These are phyloP conservation scores for Cyprinella venusta DNA, from an alignment of 2,797 vertebrate species.

Conservation along the genomic window DNA sequence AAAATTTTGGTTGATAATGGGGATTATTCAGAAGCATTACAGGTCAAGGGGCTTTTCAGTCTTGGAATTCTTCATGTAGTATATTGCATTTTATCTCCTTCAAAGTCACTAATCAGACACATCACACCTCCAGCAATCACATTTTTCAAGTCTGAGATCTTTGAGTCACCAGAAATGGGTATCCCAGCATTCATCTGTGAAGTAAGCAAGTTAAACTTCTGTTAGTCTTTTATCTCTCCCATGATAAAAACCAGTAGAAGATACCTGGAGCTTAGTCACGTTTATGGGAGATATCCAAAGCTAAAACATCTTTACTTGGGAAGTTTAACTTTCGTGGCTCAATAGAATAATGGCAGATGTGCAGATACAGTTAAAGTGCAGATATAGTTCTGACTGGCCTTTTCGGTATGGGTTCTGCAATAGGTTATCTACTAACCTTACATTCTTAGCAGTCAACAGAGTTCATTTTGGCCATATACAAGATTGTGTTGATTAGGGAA, in stretches of 20 bases:
- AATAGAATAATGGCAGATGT: conserved; percentile 24
- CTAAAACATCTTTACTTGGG: conserved; percentile 28
- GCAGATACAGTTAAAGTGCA: conserved; percentile 44
- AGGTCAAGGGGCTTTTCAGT: background rate
- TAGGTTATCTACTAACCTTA: background rate
- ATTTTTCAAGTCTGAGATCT: conserved; percentile 18
- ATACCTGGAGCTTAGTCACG: background rate
- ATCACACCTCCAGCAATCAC: conserved; percentile 8
- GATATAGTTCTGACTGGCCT: conserved; percentile 19
- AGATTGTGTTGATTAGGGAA: conserved; percentile 12
- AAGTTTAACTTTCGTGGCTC: conserved; percentile 44
- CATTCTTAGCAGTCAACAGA: conserved; percentile 12
- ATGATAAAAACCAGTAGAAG: background rate
- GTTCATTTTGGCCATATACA: conserved; percentile 21
- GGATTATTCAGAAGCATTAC: conserved; percentile 4
- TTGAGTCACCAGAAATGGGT: background rate
- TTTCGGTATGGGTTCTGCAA: conserved; percentile 15
- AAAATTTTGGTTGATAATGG: background rate
- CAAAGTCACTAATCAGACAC: conserved; percentile 20
- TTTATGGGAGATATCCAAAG: background rate
- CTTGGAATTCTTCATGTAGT: conserved; percentile 34
- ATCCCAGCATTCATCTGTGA: background rate
- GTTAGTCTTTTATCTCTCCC: background rate
- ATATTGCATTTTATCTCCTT: conserved; percentile 42
- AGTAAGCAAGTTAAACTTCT: conserved; percentile 8